A percentile compares a stretch with the other conserved stretches of the same genome.
Evolutionary conservation across 2,113 vertebrate genomes (phyloP).

Genomic region (Eptatretus burgeri): DNA sequence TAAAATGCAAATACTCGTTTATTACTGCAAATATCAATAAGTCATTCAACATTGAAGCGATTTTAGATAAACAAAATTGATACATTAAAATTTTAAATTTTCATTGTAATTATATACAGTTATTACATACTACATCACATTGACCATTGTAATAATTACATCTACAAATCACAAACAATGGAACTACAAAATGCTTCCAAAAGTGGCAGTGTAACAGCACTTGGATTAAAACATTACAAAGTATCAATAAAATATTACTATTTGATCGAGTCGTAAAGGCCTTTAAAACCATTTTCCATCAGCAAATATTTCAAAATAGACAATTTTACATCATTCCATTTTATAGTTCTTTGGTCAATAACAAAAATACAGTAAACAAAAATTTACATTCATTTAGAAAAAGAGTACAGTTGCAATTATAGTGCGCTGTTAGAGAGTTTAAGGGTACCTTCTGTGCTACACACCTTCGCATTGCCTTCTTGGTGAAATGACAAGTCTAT

Average conservation of each 20-base stretch:
- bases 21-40: too few species aligned
- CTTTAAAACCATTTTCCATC: conserved; percentile 2
- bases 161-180: conserved; percentile 2
- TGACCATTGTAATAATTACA: not conserved
- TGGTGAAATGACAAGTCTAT: too few species aligned
- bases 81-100: too few species aligned
- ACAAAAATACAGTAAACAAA: conserved; percentile 7
- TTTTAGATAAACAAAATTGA: too few species aligned
- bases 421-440: not conserved
- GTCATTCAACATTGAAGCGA: too few species aligned
- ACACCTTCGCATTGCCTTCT: too few species aligned
- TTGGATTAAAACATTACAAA: not conserved
- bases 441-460: too few species aligned
- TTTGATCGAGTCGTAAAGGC: conserved; percentile 3
- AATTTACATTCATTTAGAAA: conserved; percentile 6
- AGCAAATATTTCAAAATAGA: conserved; percentile 6
- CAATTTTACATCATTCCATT: not conserved
- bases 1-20: too few species aligned
- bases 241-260: conserved; percentile 6
- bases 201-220: conserved; percentile 5
- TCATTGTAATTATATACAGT: too few species aligned
- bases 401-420: conserved; percentile 3
- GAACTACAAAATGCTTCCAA: conserved; percentile 3
- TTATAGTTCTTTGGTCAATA: conserved; percentile 3
- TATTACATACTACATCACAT: too few species aligned